Base-by-base conservation (phyloP, 2,888 invertebrate species). In the Dinocampus coccinellae region DNA sequence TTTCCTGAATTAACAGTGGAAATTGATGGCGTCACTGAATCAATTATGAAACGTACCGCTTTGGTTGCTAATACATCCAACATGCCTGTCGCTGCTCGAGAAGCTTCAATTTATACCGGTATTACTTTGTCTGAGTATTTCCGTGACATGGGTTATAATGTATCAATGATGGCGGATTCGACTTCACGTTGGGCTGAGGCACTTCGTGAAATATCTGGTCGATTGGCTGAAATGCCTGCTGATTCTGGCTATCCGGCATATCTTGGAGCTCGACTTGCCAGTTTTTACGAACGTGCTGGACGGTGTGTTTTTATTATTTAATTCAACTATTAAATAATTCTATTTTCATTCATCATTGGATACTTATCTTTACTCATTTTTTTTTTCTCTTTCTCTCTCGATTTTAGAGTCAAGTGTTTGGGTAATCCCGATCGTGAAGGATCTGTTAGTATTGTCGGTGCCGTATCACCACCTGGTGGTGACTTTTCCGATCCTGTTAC, bases 131-230 rank as follows among this genome's bases (percentile, higher is more conserved):
- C 99, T 29, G 99, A 99, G 89, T 99, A 99, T 90, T 99, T 98
- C 95, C 92, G 95, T 83, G 95, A 96, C 89, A 98, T 98, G 99
- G 99, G 99, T 86, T 98, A 98, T 92, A 97, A 99, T 88, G 99
- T 99, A 58, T 97, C 99, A 80, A 99, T 99, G 99, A 99, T 99
- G 99, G 99, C 99, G 76, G 99, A 99, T 90, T 99, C 99, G 33
- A 99, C 99, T 22, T 99, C 99, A 13, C 97, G 99, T 90, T 99
- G 99, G 99, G 99, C 99, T 74, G 99, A 99, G 89, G 99, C 99
- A 81, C 92, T 99, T 89, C 93, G 99, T 90, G 99, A 99, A 93
- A 99, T 99, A 90, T 99, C 99, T 0, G 98, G 95, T 82, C 98
- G 99, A 89, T 91, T 99, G 87, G 99, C 99, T 87, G 99, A 99